Evolutionary conservation across 2,888 invertebrate genomes (phyloP), one percentile per base, ranked within the genome.

Genomic region (Coelinius sp.): DNA sequence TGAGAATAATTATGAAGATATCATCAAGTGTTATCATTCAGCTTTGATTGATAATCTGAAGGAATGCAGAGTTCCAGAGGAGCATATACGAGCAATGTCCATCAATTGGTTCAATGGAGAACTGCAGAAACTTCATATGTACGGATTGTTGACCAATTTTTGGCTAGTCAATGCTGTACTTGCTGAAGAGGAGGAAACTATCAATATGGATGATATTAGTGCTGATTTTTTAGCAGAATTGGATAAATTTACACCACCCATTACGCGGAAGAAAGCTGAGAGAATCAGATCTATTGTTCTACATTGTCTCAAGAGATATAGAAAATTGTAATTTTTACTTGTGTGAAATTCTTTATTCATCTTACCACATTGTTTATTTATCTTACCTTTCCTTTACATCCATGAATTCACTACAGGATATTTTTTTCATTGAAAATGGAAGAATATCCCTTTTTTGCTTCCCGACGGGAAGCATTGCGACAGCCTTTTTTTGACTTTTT

Each of bases 31-130:
- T 12, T 84, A 84, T 74, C 78, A 81, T 49, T 31, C 31, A 0
- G 41, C 70, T 1, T 73, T 84, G 7, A 20, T 73, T 10, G 31
- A 71, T 2, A 75, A 78, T 31, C 70, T 84, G 17, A 69, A 59
- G 0, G 41, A 62, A 5, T 67, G 68, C 0, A 66, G 73, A 27
- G 73, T 73, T 0, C 41, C 73, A 0, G 75, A 79, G 6, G 31
- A 59, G 2, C 68, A 74, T 38, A 59, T 79, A 14, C 31, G 53
- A 5, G 72, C 70, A 24, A 66, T 82, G 7, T 73, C 59, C 20
- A 27, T 75, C n/a, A 80, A 80, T 0, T 82, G 82, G 83, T 79
- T 84, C 25, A 72, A 70, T 10, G 56, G 20, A 0, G 81, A 84
- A 71, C 56, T 84, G 4, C 66, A 73, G 24, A 76, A 76, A 31